phyloP scores from a whole-genome alignment of 2,888 invertebrate genomes.

The Heliconius charithonia region DNA sequence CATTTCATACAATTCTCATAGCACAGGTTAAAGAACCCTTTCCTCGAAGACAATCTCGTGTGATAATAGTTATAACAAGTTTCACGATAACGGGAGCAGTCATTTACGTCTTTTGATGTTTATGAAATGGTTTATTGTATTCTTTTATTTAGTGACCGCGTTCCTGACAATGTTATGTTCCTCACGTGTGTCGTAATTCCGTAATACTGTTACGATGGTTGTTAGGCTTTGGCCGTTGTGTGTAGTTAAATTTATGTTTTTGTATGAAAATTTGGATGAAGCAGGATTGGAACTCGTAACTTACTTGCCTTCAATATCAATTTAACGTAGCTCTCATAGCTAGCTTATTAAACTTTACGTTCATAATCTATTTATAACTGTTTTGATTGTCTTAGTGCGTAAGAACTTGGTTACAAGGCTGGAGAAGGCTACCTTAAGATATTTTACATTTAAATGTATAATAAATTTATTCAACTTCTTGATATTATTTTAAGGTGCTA shows the following conservation, averaged over 20 bases:
- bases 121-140: conserved; percentile 35
- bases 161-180: conserved; percentile 14
- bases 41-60: conserved; percentile 51
- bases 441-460: too few species aligned
- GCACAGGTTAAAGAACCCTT: conserved; percentile 53
- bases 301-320: neutral
- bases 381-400: too few species aligned
- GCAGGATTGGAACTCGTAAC: neutral
- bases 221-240: neutral
- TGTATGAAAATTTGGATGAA: conserved; percentile 15
- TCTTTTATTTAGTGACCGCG: conserved; percentile 1
- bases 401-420: too few species aligned
- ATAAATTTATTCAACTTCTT: too few species aligned
- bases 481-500: too few species aligned
- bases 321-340: too few species aligned
- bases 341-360: neutral
- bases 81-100: conserved; percentile 48
- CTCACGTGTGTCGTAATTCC: conserved; percentile 6
- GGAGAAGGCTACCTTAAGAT: too few species aligned
- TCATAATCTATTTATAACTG: too few species aligned
- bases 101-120: conserved; percentile 39
- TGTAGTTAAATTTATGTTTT: neutral
- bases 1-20: conserved; percentile 50
- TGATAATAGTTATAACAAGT: conserved; percentile 50
- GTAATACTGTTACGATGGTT: conserved; percentile 2